A percentile compares a stretch with the other conserved stretches of the same genome.
Evolutionary conservation across 1,140 invertebrate genomes (phyloP).

Genomic region (Leptinotarsa lineolata): DNA sequence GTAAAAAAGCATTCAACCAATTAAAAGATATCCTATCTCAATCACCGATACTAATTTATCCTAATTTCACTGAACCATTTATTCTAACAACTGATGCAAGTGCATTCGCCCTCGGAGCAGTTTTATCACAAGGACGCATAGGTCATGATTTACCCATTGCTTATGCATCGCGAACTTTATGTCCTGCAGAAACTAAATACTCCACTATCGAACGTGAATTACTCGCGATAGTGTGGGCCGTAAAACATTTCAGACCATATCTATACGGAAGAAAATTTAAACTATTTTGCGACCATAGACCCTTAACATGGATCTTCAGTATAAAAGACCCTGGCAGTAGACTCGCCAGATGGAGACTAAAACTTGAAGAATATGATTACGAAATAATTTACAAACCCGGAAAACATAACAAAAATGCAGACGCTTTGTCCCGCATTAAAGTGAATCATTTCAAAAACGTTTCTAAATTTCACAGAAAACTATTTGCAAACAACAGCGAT

Average conservation of each 20-base stretch:
- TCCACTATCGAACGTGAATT: constrained; percentile 42
- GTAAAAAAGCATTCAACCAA: constrained; percentile 2
- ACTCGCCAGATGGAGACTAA: constrained; percentile 26
- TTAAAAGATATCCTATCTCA: background rate
- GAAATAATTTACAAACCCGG: constrained; percentile 31
- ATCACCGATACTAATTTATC: constrained; percentile 5
- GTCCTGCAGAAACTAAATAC: constrained; percentile 40
- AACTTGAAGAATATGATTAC: constrained; percentile 34
- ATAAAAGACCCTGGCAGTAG: constrained; percentile 34
- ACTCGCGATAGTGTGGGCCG: constrained; percentile 51
- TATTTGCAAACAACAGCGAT: too few species aligned
- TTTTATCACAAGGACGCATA: constrained; percentile 8
- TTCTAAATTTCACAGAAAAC: constrained; percentile 19
- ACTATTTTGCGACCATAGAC: constrained; percentile 19
- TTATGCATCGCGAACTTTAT: background rate
- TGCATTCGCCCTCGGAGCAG: background rate
- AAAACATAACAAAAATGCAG: constrained; percentile 33
- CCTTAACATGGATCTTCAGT: constrained; percentile 26
- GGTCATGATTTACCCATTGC: background rate
- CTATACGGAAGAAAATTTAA: constrained; percentile 33
- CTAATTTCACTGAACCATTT: background rate
- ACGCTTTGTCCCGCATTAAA: constrained; percentile 36
- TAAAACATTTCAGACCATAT: constrained; percentile 33
- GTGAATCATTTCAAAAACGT: constrained; percentile 32
- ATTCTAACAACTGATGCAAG: background rate